Conservation (phyloP, 2,888 invertebrate genomes). For the Synanthedon vespiformis region DNA sequence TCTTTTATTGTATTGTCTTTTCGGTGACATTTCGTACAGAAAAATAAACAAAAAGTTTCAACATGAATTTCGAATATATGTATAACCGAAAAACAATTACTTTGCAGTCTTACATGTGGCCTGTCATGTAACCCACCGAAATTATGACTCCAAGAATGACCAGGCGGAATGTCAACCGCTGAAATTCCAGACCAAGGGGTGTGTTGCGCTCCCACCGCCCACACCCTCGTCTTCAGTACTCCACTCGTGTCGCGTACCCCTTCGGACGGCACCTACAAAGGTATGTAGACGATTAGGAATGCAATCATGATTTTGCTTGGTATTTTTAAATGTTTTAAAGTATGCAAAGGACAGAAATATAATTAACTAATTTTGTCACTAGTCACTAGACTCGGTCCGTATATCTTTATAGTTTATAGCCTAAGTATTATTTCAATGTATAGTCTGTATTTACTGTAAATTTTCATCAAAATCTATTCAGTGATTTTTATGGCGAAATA, state of each 20-base stretch:
- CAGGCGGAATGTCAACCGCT: constrained; percentile 56
- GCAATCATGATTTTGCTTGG: constrained; percentile 22
- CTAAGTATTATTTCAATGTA: too few relatives aligned
- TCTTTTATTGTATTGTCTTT: neutral
- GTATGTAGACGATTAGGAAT: constrained; percentile 46
- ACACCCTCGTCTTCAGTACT: constrained; percentile 5
- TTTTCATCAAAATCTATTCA: too few relatives aligned
- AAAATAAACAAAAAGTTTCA: neutral
- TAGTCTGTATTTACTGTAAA: too few relatives aligned
- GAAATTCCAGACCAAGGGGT: constrained; percentile 30
- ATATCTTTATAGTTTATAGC: too few relatives aligned
- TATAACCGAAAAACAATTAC: constrained; percentile 38
- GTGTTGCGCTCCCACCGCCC: constrained; percentile 13
- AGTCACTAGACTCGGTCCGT: too few relatives aligned
- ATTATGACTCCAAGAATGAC: constrained; percentile 63
- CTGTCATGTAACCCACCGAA: constrained; percentile 30
- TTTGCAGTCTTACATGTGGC: constrained; percentile 16
- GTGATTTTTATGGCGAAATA: too few relatives aligned
- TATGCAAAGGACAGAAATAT: neutral
- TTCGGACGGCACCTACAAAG: constrained; percentile 21
- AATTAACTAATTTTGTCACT: too few relatives aligned
- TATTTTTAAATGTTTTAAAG: neutral
- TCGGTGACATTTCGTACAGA: too few relatives aligned
- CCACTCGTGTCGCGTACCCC: constrained; percentile 6
- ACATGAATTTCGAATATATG: constrained; percentile 10